Percentiles rank a stretch among this genome's conserved stretches.
These are phyloP conservation scores for Megalops cyprinoides DNA, from an alignment of 2,797 vertebrate species.

Conservation along the genomic window DNA sequence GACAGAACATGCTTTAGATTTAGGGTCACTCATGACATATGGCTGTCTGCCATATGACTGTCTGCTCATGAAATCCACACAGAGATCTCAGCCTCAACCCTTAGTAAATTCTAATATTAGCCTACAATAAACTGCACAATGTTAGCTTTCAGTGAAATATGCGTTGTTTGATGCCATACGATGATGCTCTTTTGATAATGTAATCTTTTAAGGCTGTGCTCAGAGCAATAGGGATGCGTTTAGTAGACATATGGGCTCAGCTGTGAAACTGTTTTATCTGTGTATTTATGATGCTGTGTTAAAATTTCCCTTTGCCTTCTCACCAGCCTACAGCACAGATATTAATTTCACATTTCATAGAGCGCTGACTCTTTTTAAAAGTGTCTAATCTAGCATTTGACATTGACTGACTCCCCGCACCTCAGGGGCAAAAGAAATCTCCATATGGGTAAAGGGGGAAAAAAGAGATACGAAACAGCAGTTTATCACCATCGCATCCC, in stretches of 20 bases:
- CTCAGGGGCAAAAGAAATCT: neutral
- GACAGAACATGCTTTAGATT: neutral
- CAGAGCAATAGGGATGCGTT: neutral
- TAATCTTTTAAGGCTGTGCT: neutral
- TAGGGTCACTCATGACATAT: neutral
- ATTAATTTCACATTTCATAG: slow-evolving; percentile 27
- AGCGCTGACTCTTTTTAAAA: neutral
- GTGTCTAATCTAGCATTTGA: neutral
- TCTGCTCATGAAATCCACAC: neutral
- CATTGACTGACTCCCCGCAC: neutral
- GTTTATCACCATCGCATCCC: neutral
- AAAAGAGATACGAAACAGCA: neutral
- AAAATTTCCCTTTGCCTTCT: neutral
- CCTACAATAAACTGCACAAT: neutral
- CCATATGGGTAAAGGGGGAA: neutral
- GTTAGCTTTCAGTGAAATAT: neutral
- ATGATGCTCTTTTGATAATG: neutral
- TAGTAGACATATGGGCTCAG: too few relatives aligned
- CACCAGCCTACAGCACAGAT: neutral
- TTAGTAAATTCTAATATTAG: neutral
- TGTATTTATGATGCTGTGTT: neutral
- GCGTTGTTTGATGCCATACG: too few relatives aligned
- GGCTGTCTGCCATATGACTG: too few relatives aligned
- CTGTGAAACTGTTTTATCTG: neutral
- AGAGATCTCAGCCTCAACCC: neutral